Percentiles rank a stretch among this genome's conserved stretches.
Evolutionary conservation across 2,113 vertebrate genomes (phyloP).

Genomic region (Nettapus auritus): DNA sequence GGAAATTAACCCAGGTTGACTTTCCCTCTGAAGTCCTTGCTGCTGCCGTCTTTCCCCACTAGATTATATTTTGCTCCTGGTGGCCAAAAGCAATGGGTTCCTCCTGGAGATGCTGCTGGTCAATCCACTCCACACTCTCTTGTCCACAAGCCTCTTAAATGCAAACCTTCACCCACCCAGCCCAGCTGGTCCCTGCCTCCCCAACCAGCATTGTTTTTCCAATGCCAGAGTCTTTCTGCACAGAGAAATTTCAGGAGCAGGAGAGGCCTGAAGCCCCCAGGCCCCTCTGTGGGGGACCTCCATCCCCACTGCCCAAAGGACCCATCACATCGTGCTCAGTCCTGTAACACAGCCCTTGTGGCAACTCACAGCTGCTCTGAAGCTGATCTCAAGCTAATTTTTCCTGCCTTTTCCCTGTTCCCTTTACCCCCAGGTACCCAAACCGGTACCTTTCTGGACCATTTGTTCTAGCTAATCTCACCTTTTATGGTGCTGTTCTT

Average conservation of each 20-base stretch:
- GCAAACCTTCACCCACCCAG: neutral
- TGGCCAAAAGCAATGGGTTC: neutral
- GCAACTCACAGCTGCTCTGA: neutral
- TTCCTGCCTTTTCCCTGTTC: neutral
- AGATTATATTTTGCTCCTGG: neutral
- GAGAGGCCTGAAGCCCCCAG: neutral
- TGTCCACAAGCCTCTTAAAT: neutral
- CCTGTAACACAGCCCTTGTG: neutral
- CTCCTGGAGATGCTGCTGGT: neutral
- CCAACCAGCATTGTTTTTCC: neutral
- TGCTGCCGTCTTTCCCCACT: neutral
- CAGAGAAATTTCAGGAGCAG: neutral
- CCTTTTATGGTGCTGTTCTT: neutral
- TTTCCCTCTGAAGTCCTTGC: neutral
- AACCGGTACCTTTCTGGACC: neutral
- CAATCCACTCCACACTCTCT: neutral
- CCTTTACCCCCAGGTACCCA: neutral
- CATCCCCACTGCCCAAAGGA: neutral
- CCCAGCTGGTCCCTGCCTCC: neutral
- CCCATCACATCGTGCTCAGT: accelerated
- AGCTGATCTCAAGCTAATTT: neutral
- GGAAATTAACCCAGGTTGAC: neutral
- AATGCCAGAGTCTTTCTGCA: neutral
- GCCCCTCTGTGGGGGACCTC: neutral
- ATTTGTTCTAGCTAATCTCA: neutral